These are phyloP conservation scores for Rostratula benghalensis DNA, from an alignment of 2,113 vertebrate species.

Conservation along the genomic window DNA sequence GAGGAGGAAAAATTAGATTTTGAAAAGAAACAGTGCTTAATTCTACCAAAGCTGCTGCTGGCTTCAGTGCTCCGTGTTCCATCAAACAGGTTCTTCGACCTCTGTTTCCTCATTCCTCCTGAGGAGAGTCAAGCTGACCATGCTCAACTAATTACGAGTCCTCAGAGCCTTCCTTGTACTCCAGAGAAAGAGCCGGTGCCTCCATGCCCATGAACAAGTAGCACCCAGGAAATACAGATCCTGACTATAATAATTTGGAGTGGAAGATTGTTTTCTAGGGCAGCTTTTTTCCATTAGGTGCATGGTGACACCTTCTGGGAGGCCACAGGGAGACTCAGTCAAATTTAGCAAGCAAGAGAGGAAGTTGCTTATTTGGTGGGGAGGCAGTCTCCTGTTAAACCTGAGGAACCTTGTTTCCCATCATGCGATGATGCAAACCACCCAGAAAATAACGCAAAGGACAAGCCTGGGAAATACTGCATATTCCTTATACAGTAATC, in stretches of 20 bases:
- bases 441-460: neutral
- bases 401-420: neutral
- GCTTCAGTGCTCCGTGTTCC: constrained; percentile 28
- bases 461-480: neutral
- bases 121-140: constrained; percentile 44
- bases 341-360: neutral
- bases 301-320: neutral
- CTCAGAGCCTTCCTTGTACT: neutral
- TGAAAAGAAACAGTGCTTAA: constrained; percentile 23
- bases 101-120: constrained; percentile 61
- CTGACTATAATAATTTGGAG: neutral
- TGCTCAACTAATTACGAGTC: neutral
- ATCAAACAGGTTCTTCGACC: constrained; percentile 63
- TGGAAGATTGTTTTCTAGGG: neutral
- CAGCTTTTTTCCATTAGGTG: neutral
- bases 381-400: neutral
- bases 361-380: neutral
- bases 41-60: constrained; percentile 6
- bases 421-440: neutral
- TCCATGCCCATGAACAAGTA: neutral
- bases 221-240: neutral
- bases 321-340: neutral
- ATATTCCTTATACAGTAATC: neutral
- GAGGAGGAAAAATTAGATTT: neutral
- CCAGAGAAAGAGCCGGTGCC: neutral